These are phyloP conservation scores for Microtus richardsoni DNA, from an alignment of 2,113 vertebrate species.

Conservation along the genomic window DNA sequence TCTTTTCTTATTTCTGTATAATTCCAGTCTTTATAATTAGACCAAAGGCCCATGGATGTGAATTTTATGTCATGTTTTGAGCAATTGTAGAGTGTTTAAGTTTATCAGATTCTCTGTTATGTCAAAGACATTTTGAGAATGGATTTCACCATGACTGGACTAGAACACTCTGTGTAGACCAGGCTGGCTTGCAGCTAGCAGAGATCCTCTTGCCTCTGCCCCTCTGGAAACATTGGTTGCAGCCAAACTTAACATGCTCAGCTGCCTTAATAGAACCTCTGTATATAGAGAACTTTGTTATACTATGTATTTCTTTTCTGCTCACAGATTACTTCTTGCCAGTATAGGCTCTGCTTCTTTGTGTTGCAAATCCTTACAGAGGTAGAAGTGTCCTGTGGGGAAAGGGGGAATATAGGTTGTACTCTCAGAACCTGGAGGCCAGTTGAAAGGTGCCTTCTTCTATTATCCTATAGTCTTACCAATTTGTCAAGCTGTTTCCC, in stretches of 20 bases:
- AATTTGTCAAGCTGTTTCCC: background rate
- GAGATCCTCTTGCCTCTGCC: background rate
- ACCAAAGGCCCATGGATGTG: background rate
- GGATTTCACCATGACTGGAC: background rate
- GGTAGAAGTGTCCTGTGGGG: background rate
- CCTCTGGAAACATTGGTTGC: background rate
- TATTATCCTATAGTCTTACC: background rate
- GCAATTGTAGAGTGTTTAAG: slow-evolving; percentile 26
- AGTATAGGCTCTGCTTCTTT: background rate
- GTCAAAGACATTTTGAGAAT: background rate
- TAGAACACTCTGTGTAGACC: background rate
- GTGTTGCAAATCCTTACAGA: background rate
- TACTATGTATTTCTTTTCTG: background rate
- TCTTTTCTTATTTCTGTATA: slow-evolving; percentile 77
- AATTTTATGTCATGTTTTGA: slow-evolving; percentile 62
- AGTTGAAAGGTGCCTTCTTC: background rate
- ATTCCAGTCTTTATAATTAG: slow-evolving; percentile 59
- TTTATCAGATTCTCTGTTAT: slow-evolving; percentile 14
- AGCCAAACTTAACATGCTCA: background rate
- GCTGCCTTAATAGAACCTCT: background rate
- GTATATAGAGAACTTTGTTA: slow-evolving; percentile 50
- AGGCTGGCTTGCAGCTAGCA: background rate
- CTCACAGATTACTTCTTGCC: background rate
- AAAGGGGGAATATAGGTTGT: background rate
- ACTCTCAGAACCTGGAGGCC: background rate